Base-by-base conservation (phyloP, 1,140 invertebrate genomes). In the Drosophila murphyi region DNA sequence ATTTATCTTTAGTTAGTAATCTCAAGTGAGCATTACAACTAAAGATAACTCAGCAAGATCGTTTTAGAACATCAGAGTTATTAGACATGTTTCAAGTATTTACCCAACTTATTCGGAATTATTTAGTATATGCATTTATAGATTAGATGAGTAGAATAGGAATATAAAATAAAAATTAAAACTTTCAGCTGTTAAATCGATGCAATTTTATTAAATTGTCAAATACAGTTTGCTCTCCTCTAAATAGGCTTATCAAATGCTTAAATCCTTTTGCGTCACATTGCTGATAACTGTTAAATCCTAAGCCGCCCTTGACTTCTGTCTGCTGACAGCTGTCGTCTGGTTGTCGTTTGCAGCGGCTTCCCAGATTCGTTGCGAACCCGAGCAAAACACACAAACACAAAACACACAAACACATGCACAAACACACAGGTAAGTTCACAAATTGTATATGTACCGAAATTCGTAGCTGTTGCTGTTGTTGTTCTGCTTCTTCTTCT, bases 381-480 rank as follows among this genome's bases (percentile, higher is more conserved):
- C 35, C 57, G 8, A 39, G 32, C 41, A 55, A 56, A 48, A 50
- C 29, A 54, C 60, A 45, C 20, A 20, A 1, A 20, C 20, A 20
- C 20, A 20, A 20, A 20, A 20, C 1, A 20, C 20, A 50, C 50
- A 45, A 48, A 6, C 29, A 37, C 56, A 52, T 1, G 1, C 0
- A 1, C n/a, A n/a, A n/a, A 12, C 20, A 20, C 61, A 78, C 82
- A 86, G 78, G 75, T 87, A 87, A 78, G 82, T 55, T 51, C 12
- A 37, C 28, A 59, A 72, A 52, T 81, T 82, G 72, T 87, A 76
- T 86, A 76, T 82, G 74, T 87, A 70, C 82, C 82, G 82, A 88
- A 87, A 79, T 65, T 82, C 68, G 61, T 72, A 63, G 51, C 54
- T 82, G 79, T 63, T 72, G 72, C 51, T 67, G 54, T 12, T 68